Percentiles rank a stretch among this genome's conserved stretches.
phyloP scores from a whole-genome alignment of 2,888 invertebrate genomes.

The Leuctra nigra region DNA sequence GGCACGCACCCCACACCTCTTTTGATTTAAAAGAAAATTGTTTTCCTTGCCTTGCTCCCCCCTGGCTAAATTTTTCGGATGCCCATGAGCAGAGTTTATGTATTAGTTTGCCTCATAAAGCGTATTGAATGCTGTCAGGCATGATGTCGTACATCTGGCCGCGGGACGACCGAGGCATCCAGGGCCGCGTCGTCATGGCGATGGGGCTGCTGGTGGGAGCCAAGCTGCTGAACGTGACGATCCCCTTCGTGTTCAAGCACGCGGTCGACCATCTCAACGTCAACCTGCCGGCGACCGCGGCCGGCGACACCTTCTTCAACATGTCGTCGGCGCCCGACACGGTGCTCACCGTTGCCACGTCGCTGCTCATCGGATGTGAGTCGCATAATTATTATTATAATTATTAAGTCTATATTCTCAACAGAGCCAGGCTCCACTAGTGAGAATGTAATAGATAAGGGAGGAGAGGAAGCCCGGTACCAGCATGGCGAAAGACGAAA shows the following conservation, averaged over 20 bases:
- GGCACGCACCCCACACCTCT: too few relatives aligned
- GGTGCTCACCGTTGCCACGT: constrained; percentile 67
- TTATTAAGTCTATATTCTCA: too few relatives aligned
- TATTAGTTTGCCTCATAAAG: too few relatives aligned
- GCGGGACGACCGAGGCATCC: constrained; percentile 66
- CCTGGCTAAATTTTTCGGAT: too few relatives aligned
- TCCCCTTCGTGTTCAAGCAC: constrained; percentile 94
- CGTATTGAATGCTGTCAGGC: constrained; percentile 57
- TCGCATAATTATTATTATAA: too few relatives aligned
- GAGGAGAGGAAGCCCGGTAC: too few relatives aligned
- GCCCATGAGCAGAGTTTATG: too few relatives aligned
- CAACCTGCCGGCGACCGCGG: constrained; percentile 42
- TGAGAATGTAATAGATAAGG: too few relatives aligned
- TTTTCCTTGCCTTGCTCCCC: too few relatives aligned
- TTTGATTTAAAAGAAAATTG: too few relatives aligned
- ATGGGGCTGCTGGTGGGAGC: constrained; percentile 71
- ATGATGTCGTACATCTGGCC: constrained; percentile 94
- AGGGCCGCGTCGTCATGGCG: constrained; percentile 76
- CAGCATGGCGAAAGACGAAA: too few relatives aligned
- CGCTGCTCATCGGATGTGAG: constrained; percentile 85
- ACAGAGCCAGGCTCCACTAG: too few relatives aligned
- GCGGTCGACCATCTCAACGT: constrained; percentile 82
- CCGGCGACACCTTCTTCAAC: constrained; percentile 53
- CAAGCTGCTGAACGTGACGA: constrained; percentile 82
- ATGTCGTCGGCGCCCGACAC: constrained; percentile 76